Evolutionary conservation across 2,888 invertebrate species (phyloP), one percentile per base, ranked within the genome.

Genomic region (Troides oblongomaculatus): DNA sequence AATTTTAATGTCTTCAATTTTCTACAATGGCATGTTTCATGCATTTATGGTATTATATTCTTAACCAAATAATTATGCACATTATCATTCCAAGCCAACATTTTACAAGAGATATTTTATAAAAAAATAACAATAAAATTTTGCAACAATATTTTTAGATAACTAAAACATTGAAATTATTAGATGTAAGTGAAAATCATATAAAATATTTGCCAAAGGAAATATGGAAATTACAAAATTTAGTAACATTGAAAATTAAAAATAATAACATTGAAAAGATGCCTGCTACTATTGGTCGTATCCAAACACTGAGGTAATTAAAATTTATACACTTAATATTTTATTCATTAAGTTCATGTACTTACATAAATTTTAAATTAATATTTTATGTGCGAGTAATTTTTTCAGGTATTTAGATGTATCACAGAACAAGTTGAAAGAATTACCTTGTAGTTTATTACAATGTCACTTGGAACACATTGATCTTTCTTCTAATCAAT

Each of bases 111-210:
- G 14, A 46, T 14, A 14, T 46, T 46, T 46, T 46, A 46, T 14
- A 2, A 12, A 46, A 4, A 12, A 46, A 46, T 12, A 17, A 46
- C 2, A 62, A 46, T 62, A 3, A 23, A 21, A 7, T 61, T 61
- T 12, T 17, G 18, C 21, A 61, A 36, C 7, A 61, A 39, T 14
- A 12, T 70, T 84, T 84, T 1, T 81, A 93, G 93, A 77, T 90
- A 93, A 72, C 84, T 79, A 72, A 91, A 84, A 77, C 90, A 81
- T 85, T 97, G 14, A 92, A 91, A 75, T 86, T 94, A 1, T 83
- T 97, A 71, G 95, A 96, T 84, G 80, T 97, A 66, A 94, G 94
- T 76, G 88, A 93, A 63, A 97, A 97, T 82, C 81, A 84, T 71
- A 72, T 94, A 36, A 81, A 74, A 14, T 74, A 84, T 72, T 84